Base-by-base conservation (phyloP, 2,888 invertebrate genomes). In the Uloborus plumipes region DNA sequence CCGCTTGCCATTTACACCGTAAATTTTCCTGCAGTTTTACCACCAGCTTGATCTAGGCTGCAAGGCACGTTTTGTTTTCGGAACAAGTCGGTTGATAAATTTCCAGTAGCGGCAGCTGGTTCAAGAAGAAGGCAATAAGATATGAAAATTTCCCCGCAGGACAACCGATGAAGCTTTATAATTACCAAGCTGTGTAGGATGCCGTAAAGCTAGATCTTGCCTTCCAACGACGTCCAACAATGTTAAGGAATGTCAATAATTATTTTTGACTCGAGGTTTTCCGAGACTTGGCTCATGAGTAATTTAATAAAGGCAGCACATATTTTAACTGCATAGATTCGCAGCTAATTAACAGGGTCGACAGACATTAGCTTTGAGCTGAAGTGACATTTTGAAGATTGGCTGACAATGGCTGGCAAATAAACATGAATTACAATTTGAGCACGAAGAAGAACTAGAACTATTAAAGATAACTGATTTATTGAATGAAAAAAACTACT, bases 31-130 rank as follows among this genome's bases (percentile, higher is more conserved):
- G 20, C 15, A 39, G 73, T 31, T 73, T 51, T 50, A 31, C 66
- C 15, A 59, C 18, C 16, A 59, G 66, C 65, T 61, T 73, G 61
- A 73, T 79, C 61, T 66, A 18, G 61, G 47, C 53, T 79, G 66
- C 79, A 22, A 73, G 59, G 79, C 79, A 79, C 79, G 79, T 79
- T 73, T 67, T 79, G 79, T 79, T 72, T 71, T 66, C 49, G 47
- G 59, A 59, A 61, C 65, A 59, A 61, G 73, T 51, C 59, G 67
- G 61, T 67, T 67, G 79, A 67, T 79, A 79, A 67, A 78, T 72
- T 59, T 71, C 59, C 31, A 65, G 18, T 66, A 72, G 53, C 53
- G 49, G 69, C 15, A n/a, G 47, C 26, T 16, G 58, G 70, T 55
- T 22, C 7, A 18, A 6, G 72, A 72, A 61, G 66, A 16, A n/a